These are phyloP conservation scores for Haliclona indistincta DNA, from an alignment of 37 sponge, comb jelly and placozoan genomes.

Conservation along the genomic window DNA sequence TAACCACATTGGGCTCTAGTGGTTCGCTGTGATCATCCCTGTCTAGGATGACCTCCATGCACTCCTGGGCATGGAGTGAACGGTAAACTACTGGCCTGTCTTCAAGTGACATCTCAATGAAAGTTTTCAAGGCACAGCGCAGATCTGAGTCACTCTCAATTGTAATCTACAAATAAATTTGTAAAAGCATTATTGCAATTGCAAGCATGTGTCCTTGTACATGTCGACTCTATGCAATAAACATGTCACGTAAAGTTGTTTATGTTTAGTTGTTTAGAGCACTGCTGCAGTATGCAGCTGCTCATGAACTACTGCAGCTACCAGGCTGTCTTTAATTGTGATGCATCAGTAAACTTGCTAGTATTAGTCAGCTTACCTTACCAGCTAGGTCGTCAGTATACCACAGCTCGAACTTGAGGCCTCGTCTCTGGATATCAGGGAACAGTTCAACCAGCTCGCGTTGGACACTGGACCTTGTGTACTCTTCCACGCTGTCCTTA, in stretches of 20 bases:
- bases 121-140: neutral
- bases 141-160: conserved; percentile 5
- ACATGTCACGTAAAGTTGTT: too few relatives aligned
- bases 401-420: neutral
- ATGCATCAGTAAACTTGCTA: neutral
- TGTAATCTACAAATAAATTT: too few relatives aligned
- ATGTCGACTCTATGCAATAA: too few relatives aligned
- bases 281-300: too few relatives aligned
- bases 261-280: too few relatives aligned
- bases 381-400: neutral
- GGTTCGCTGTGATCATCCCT: neutral
- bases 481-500: neutral
- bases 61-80: neutral
- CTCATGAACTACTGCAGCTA: too few relatives aligned
- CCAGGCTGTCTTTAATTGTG: neutral
- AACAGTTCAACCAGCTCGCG: neutral
- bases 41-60: neutral
- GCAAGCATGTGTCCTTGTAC: too few relatives aligned
- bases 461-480: neutral
- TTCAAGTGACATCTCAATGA: neutral
- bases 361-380: neutral
- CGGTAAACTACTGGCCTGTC: neutral
- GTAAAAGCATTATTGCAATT: too few relatives aligned
- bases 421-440: neutral
- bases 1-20: too few relatives aligned